Evolutionary conservation across 2,797 vertebrate species (phyloP).

Genomic region (Mus caroli): DNA sequence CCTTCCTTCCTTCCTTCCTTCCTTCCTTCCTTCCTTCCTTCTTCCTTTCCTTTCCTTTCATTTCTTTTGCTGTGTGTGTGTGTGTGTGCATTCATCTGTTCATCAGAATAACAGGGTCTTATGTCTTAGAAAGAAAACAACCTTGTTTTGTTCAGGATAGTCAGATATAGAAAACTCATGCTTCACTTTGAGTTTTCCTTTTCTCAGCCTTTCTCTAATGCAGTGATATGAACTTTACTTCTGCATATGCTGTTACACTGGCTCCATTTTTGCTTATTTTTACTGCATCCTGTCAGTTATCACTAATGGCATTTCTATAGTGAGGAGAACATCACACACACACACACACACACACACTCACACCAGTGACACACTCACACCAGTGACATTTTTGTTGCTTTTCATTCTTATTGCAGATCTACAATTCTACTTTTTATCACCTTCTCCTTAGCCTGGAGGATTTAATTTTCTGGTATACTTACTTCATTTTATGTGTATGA

Average conservation of each 20-base stretch:
- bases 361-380: no score
- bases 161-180: background rate
- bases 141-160: background rate
- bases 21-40: no score
- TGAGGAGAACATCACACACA: background rate
- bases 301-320: background rate
- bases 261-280: background rate
- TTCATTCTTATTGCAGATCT: background rate
- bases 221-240: background rate
- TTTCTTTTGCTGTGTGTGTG: no score
- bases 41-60: no score
- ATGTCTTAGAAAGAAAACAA: background rate
- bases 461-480: background rate
- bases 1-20: no score
- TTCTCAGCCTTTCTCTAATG: background rate
- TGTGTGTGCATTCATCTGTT: background rate
- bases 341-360: no score
- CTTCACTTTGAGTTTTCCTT: background rate
- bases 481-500: background rate
- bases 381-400: background rate
- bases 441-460: background rate
- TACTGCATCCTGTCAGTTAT: background rate
- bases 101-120: background rate
- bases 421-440: background rate
- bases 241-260: background rate